A percentile compares a stretch with the other conserved stretches of the same genome.
These are phyloP conservation scores for Dallia pectoralis DNA, from an alignment of 2,797 vertebrate genomes.

Conservation along the genomic window DNA sequence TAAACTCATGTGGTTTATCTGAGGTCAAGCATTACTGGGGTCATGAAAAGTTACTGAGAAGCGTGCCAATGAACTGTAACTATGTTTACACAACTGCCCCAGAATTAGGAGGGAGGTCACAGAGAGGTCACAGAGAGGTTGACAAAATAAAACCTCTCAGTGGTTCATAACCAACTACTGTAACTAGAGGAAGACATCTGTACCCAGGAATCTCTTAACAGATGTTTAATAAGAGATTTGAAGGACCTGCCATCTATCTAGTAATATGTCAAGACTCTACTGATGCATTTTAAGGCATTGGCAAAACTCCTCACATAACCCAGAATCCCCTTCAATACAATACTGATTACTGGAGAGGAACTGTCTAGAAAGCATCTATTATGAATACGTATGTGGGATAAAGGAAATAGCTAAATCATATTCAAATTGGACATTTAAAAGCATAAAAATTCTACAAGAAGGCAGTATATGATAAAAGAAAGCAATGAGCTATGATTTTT, in stretches of 20 bases:
- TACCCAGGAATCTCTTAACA: not conserved
- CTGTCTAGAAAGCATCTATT: constrained; percentile 63
- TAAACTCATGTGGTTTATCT: not conserved
- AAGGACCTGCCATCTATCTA: not conserved
- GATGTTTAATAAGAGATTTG: not conserved
- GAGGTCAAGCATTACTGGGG: constrained; percentile 34
- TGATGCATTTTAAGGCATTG: constrained; percentile 15
- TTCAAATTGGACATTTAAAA: constrained; percentile 36
- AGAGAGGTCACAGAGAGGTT: no score
- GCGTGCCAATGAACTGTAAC: constrained; percentile 25
- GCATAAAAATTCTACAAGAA: constrained; percentile 24
- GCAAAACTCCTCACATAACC: constrained; percentile 55
- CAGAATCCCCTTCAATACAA: constrained; percentile 50
- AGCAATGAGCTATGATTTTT: constrained; percentile 54
- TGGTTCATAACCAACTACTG: not conserved
- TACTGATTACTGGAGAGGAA: constrained; percentile 67
- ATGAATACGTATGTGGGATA: constrained; percentile 42
- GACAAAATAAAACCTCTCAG: constrained; percentile 11
- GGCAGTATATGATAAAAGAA: constrained; percentile 56
- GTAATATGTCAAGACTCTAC: not conserved
- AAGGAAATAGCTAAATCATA: constrained; percentile 34
- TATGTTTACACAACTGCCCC: no score
- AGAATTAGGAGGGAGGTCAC: no score
- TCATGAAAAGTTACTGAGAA: constrained; percentile 28
- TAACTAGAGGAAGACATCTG: not conserved